Conservation (phyloP, 2,797 vertebrate genomes). For the Delichon dasypus region DNA sequence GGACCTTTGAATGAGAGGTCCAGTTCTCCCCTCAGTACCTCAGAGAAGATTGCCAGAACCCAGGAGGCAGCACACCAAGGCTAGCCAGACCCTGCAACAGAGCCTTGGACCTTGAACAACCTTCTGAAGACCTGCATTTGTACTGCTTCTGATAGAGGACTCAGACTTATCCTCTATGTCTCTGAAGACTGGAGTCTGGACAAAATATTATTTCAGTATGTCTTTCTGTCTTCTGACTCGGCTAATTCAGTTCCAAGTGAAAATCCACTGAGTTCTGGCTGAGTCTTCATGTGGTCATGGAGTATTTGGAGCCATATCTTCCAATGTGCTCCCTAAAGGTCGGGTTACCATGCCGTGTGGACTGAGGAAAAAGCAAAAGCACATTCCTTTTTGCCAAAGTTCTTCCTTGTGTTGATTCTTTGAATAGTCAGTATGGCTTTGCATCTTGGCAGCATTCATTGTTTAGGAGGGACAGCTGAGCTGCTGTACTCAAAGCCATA, state of each 20-base stretch:
- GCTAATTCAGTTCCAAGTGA: not conserved
- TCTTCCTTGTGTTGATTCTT: not conserved
- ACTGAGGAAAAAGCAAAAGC: not conserved
- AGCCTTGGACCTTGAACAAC: not conserved
- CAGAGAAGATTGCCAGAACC: not conserved
- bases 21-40: rapidly evolving
- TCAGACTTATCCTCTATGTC: not conserved
- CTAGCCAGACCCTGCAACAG: not conserved
- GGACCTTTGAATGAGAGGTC: not conserved
- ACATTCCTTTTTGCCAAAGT: not conserved
- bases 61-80: not conserved
- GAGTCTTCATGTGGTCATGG: not conserved
- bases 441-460: not conserved
- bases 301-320: not conserved
- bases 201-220: not conserved
- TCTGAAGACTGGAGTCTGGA: not conserved
- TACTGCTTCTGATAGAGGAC: not conserved
- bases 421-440: not conserved
- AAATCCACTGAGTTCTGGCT: not conserved
- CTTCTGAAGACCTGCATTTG: not conserved
- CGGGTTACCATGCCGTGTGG: not conserved
- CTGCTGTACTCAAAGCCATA: not conserved
- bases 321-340: not conserved
- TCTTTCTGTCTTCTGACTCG: not conserved
- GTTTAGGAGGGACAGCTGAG: not conserved